These are phyloP conservation scores for Pilophorus perplexus DNA, from an alignment of 2,888 invertebrate genomes.

Conservation along the genomic window DNA sequence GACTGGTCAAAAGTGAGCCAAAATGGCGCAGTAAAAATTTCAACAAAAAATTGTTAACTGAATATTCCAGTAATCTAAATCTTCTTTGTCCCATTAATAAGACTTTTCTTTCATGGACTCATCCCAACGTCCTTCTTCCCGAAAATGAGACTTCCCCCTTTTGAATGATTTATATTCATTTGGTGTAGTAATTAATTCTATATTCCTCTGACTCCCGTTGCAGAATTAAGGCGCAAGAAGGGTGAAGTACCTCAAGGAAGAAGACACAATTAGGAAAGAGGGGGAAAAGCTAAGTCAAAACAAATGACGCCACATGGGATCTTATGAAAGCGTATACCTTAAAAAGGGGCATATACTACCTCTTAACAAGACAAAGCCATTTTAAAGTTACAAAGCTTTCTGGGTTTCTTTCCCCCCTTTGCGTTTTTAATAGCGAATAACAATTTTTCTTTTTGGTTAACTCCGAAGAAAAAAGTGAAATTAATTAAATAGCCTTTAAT, in stretches of 20 bases:
- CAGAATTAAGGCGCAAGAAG: not conserved
- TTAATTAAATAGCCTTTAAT: constrained; percentile 37
- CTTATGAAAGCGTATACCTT: constrained; percentile 33
- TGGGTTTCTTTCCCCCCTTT: constrained; percentile 4
- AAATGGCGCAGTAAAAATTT: too few species aligned
- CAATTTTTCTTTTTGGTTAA: constrained; percentile 17
- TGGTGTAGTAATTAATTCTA: constrained; percentile 31
- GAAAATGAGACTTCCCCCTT: not conserved
- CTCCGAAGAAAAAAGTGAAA: constrained; percentile 2
- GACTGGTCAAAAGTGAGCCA: too few species aligned
- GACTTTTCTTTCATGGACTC: constrained; percentile 1
- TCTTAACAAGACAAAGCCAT: constrained; percentile 39
- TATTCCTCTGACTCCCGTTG: constrained; percentile 8
- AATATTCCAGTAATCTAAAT: not conserved
- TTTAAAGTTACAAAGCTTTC: constrained; percentile 8
- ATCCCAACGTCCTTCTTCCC: not conserved
- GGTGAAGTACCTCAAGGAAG: not conserved
- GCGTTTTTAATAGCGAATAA: constrained; percentile 7
- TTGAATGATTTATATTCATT: constrained; percentile 36
- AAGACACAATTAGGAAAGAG: constrained; percentile 26
- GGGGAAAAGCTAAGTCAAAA: constrained; percentile 11
- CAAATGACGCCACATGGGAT: constrained; percentile 39
- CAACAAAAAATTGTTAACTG: not conserved
- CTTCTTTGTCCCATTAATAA: constrained; percentile 29
- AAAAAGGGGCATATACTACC: constrained; percentile 10